These are phyloP conservation scores for Sander vitreus DNA, from an alignment of 2,113 vertebrate genomes.

Conservation along the genomic window DNA sequence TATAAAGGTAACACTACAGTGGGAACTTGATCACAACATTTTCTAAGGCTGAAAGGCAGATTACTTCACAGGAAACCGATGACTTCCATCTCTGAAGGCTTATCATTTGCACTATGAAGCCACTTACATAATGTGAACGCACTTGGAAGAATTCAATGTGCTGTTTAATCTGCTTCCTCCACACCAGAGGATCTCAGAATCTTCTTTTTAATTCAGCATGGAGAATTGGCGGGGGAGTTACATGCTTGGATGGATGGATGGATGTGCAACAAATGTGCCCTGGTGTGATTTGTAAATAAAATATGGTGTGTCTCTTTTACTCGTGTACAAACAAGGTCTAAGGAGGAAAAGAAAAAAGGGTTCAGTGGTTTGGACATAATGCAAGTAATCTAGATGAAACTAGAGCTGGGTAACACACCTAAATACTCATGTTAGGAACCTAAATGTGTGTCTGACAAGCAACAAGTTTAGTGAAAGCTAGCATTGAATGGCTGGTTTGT, in stretches of 20 bases:
- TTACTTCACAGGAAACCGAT: slow-evolving; percentile 51
- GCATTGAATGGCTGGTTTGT: background rate
- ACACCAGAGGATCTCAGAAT: slow-evolving; percentile 4
- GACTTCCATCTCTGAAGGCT: slow-evolving; percentile 42
- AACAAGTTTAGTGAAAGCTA: too few relatives aligned
- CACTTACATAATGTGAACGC: slow-evolving; percentile 39
- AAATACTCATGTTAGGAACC: background rate
- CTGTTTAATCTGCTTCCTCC: slow-evolving; percentile 28
- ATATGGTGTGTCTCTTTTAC: slow-evolving; percentile 29
- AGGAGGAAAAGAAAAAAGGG: background rate
- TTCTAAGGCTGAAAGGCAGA: slow-evolving; percentile 30
- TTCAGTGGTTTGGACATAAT: slow-evolving; percentile 3
- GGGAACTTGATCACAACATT: slow-evolving; percentile 5
- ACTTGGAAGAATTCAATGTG: slow-evolving; percentile 20
- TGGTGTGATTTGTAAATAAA: slow-evolving; percentile 43
- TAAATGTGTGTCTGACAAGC: background rate
- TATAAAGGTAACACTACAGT: slow-evolving; percentile 14
- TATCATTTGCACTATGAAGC: slow-evolving; percentile 29
- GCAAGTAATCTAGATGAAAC: background rate
- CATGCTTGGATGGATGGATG: background rate
- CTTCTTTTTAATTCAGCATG: background rate
- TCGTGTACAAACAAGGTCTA: slow-evolving; percentile 6
- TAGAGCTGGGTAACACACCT: background rate
- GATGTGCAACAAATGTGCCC: slow-evolving; percentile 1
- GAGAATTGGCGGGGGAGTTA: background rate